These are phyloP conservation scores for Erannis defoliaria DNA, from an alignment of 2,888 invertebrate genomes.

Conservation along the genomic window DNA sequence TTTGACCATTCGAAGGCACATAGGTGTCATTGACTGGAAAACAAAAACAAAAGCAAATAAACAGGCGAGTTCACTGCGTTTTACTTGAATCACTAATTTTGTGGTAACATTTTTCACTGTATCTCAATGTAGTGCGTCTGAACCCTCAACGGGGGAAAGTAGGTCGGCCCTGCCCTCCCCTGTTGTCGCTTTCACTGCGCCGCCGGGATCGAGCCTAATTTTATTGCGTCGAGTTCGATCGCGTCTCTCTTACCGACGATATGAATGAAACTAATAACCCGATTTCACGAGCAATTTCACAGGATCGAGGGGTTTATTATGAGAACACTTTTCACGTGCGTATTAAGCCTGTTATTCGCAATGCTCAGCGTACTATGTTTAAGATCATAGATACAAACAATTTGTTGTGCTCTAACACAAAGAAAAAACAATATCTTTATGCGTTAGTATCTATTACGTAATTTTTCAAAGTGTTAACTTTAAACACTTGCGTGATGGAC, in stretches of 20 bases:
- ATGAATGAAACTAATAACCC: constrained; percentile 57
- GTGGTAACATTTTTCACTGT: constrained; percentile 25
- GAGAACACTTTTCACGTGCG: constrained; percentile 29
- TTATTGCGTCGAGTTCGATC: constrained; percentile 81
- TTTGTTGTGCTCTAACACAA: too few relatives aligned
- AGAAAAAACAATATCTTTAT: too few relatives aligned
- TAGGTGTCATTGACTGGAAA: not conserved
- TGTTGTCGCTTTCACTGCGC: constrained; percentile 76
- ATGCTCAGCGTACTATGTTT: not conserved
- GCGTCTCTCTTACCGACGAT: constrained; percentile 65
- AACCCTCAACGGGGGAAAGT: constrained; percentile 58
- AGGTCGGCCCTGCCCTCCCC: constrained; percentile 62
- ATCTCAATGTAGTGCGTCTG: constrained; percentile 14
- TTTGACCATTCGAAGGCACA: too few relatives aligned
- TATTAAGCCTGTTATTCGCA: constrained; percentile 10
- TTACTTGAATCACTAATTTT: not conserved
- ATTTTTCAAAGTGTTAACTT: too few relatives aligned
- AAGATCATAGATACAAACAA: too few relatives aligned
- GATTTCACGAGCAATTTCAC: constrained; percentile 48
- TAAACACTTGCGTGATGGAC: too few relatives aligned
- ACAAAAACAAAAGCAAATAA: not conserved
- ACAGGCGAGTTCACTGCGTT: not conserved
- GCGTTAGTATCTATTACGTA: too few relatives aligned
- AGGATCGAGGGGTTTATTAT: constrained; percentile 38
- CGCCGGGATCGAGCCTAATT: constrained; percentile 78